Evolutionary conservation across 1,140 invertebrate species (phyloP).

Genomic region (Stratiolaelaps scimitus): DNA sequence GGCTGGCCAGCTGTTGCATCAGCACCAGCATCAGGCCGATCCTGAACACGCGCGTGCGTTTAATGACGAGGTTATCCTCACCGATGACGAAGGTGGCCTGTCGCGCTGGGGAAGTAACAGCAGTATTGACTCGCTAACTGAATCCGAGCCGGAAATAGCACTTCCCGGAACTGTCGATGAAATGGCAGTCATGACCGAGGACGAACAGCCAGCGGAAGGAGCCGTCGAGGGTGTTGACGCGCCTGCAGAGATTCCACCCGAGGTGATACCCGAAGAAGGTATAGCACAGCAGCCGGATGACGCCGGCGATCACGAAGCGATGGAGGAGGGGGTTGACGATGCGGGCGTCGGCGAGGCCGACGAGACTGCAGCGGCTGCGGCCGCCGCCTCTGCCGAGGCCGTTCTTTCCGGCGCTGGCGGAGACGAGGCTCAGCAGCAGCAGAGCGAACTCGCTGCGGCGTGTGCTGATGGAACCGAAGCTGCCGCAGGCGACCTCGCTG

Average conservation of each 20-base stretch:
- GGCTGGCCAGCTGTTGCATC: background rate
- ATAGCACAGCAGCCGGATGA: conserved; percentile 46
- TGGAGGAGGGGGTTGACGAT: conserved; percentile 32
- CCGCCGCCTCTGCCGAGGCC: too few species aligned
- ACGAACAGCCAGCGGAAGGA: conserved; percentile 40
- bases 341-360: conserved; percentile 29
- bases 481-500: too few species aligned
- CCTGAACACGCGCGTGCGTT: conserved; percentile 8
- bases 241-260: conserved; percentile 52
- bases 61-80: background rate
- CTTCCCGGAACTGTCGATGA: conserved; percentile 4
- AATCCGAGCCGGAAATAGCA: conserved; percentile 23
- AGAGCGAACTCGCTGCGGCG: too few species aligned
- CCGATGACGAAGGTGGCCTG: conserved; percentile 10
- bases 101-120: conserved; percentile 25
- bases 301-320: conserved; percentile 17
- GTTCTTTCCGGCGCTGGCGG: too few species aligned
- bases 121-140: conserved; percentile 1
- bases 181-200: background rate
- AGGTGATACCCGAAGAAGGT: conserved; percentile 52
- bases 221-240: conserved; percentile 49
- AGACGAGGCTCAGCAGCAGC: too few species aligned
- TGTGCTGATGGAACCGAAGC: too few species aligned
- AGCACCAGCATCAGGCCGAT: background rate
- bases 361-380: background rate